A percentile compares a stretch with the other conserved stretches of the same genome.
Evolutionary conservation across 2,797 vertebrate species (phyloP).

Genomic region (Megalops cyprinoides): DNA sequence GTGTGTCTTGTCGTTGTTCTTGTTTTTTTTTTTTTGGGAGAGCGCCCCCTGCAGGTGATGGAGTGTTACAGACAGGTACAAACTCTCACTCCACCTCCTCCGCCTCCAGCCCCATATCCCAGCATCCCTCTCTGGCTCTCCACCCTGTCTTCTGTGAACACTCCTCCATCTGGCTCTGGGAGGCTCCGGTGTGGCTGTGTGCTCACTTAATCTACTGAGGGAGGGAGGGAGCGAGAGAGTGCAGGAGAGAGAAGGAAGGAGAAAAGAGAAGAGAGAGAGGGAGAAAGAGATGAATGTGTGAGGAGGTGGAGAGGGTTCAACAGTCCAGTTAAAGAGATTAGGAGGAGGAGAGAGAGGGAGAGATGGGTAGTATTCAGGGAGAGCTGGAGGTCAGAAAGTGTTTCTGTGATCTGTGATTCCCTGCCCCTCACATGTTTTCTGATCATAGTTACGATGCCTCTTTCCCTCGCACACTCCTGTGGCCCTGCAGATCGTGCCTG

Average conservation of each 20-base stretch:
- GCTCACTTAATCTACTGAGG: neutral
- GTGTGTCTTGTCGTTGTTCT: constrained; percentile 16
- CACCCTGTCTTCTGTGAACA: neutral
- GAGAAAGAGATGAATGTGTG: neutral
- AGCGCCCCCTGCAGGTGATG: constrained; percentile 34
- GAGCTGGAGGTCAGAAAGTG: too few species aligned
- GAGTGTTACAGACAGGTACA: constrained; percentile 34
- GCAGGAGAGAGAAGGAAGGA: neutral
- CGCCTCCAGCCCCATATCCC: neutral
- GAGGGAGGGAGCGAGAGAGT: neutral
- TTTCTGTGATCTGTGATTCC: too few species aligned
- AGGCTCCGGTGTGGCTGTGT: neutral
- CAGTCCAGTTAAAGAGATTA: neutral
- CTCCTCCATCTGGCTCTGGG: neutral
- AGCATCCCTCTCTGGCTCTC: neutral
- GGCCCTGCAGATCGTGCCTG: too few species aligned
- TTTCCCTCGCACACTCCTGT: too few species aligned
- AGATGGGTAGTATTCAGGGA: too few species aligned
- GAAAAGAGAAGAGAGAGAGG: neutral
- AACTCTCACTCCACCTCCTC: neutral
- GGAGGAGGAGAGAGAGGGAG: neutral
- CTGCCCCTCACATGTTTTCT: too few species aligned
- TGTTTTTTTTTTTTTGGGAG: constrained; percentile 14
- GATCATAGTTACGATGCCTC: too few species aligned
- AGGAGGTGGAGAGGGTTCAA: neutral